phyloP scores from a whole-genome alignment of 23 tunicate species.

The Aplidium turbinatum region DNA sequence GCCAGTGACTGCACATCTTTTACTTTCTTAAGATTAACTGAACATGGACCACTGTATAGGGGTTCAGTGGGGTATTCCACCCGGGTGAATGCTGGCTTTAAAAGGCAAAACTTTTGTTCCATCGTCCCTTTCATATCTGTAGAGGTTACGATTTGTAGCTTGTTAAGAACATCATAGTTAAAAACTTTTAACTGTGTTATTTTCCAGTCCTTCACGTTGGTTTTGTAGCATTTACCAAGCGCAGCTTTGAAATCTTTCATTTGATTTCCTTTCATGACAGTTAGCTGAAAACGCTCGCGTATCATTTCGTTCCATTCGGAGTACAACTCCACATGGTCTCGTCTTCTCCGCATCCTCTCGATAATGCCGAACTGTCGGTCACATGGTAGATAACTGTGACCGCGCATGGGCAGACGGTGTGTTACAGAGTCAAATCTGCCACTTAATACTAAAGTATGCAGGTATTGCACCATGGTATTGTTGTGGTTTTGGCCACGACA shows the following conservation, averaged over 20 bases:
- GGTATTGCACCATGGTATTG: no score
- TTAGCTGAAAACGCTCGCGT: constrained; percentile 20
- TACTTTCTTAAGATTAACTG: constrained; percentile 8
- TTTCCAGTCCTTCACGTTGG: constrained; percentile 12
- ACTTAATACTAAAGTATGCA: no score
- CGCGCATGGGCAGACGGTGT: constrained; percentile 3
- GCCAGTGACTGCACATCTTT: constrained; percentile 5
- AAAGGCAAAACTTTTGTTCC: constrained; percentile 10
- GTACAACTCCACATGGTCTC: no score
- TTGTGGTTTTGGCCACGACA: no score
- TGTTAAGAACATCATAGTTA: background rate
- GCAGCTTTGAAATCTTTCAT: background rate
- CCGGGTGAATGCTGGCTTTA: constrained; percentile 1
- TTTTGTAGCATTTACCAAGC: constrained; percentile 11
- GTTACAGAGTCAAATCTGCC: background rate
- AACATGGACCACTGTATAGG: constrained; percentile 6
- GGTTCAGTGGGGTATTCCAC: background rate
- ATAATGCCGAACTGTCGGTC: constrained; percentile 15
- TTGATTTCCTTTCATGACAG: constrained; percentile 20
- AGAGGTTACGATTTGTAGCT: constrained; percentile 13
- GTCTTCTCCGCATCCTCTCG: constrained; percentile 29
- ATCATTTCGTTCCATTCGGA: constrained; percentile 18
- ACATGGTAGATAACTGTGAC: no score
- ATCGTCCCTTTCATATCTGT: background rate
- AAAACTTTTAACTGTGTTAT: constrained; percentile 14